Base-by-base conservation (phyloP, 1,140 invertebrate species). In the Megalonaias nervosa region DNA sequence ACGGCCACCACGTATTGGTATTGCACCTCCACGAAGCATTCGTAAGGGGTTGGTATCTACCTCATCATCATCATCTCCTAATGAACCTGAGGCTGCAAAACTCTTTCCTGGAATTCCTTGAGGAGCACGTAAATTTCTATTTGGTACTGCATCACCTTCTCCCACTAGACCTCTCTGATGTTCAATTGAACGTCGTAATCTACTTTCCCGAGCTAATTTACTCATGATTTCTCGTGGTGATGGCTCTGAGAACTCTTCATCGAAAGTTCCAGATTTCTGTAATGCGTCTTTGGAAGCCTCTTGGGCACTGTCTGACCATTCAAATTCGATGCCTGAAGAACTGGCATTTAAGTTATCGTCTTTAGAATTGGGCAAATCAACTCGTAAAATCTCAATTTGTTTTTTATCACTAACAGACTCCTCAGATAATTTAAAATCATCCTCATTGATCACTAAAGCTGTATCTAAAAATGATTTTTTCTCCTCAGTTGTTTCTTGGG, bases 41-140 rank as follows among this genome's bases (percentile, higher is more conserved):
- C 94, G 89, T 70, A 96, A 89, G 3, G 95, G 95, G 90, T 96
- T 96, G 23, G 91, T 90, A 73, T 93, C 92, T 16, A 92, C 91
- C 55, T 89, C 86, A 14, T 89, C 87, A 58, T 86, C 83, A 58
- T 81, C 86, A 59, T 73, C 78, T 23, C 73, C 73, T 56, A 76
- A 74, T n/a, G 72, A 56, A 17, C 70, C 48, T 60, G 69, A 60
- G 1, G 79, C 16, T 16, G 71, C 59, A 38, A 66, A 19, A 16
- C 56, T 60, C 62, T 85, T 83, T 31, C 79, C 84, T 58, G 88
- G 88, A 70, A 89, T 89, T 60, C 88, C 87, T 57, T 87, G 85
- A 14, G 87, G 88, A 75, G 88, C 87, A 58, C 87, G 79, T 26
- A 87, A 69, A 78, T 84, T 87, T 69, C 83, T 74, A 56, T 79